These are phyloP conservation scores for Acanthosoma haemorrhoidale DNA, from an alignment of 2,888 invertebrate species.

Conservation along the genomic window DNA sequence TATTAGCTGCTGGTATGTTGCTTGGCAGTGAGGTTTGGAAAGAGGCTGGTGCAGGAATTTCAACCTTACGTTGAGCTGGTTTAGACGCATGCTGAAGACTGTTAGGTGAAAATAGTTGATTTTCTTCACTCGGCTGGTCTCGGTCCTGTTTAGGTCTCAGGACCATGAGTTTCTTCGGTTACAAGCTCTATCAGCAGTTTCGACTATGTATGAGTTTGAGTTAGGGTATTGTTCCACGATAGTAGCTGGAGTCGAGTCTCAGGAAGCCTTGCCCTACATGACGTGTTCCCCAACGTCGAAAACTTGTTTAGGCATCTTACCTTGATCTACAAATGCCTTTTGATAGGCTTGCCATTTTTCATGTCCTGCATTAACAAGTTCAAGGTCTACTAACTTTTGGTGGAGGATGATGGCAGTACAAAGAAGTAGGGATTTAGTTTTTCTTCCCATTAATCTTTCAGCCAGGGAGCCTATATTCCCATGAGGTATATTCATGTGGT, in stretches of 20 bases:
- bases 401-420: not conserved
- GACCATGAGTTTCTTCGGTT: not conserved
- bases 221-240: not conserved
- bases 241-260: not conserved
- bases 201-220: not conserved
- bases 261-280: not conserved
- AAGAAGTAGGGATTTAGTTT: not conserved
- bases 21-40: too few relatives aligned
- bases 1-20: too few relatives aligned
- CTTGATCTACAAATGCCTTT: not conserved
- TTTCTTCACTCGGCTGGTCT: too few relatives aligned
- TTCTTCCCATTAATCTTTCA: not conserved
- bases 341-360: not conserved
- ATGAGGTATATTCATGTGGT: not conserved
- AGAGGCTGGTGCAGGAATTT: too few relatives aligned
- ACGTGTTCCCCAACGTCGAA: not conserved
- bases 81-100: too few relatives aligned
- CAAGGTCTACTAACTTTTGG: too few relatives aligned
- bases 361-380: too few relatives aligned
- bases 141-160: too few relatives aligned
- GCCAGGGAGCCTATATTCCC: conserved; percentile 4
- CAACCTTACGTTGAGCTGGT: too few relatives aligned
- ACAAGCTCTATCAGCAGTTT: not conserved
- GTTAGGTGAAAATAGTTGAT: too few relatives aligned
- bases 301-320: not conserved